Evolutionary conservation across 2,113 vertebrate genomes (phyloP).

Genomic region (Bubo blakistoni): DNA sequence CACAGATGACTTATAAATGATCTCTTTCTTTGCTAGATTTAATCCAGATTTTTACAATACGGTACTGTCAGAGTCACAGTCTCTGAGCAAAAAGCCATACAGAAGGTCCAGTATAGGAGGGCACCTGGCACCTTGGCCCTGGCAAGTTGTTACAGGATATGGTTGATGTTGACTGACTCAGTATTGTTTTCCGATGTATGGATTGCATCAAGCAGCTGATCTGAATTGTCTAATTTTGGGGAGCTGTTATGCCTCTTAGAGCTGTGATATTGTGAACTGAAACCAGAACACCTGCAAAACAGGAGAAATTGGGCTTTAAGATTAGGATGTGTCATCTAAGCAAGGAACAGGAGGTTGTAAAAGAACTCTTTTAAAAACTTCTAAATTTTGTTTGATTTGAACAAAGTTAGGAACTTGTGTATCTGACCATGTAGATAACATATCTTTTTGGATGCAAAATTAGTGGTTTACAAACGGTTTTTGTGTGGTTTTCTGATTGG

Average conservation of each 20-base stretch:
- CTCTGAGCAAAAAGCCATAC: background rate
- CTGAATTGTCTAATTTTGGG: background rate
- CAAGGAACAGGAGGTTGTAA: background rate
- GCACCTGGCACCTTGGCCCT: background rate
- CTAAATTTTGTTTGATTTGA: background rate
- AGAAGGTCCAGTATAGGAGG: background rate
- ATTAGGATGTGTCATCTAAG: background rate
- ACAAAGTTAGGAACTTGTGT: background rate
- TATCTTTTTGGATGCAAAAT: background rate
- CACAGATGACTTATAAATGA: conserved; percentile 19
- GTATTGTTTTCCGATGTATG: background rate
- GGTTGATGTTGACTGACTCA: background rate
- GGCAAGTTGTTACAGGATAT: background rate
- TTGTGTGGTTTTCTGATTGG: background rate
- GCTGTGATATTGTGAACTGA: background rate
- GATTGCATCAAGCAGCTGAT: background rate
- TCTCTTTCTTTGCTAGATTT: conserved; percentile 41
- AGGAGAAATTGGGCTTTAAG: background rate
- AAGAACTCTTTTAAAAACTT: background rate
- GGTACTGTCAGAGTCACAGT: background rate
- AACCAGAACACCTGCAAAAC: background rate
- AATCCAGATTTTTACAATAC: conserved; percentile 33
- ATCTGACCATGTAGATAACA: background rate
- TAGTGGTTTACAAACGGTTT: background rate
- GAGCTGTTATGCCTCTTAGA: background rate